Evolutionary conservation across 2,797 vertebrate species (phyloP), one percentile per base, ranked within the genome.

Genomic region (Periparus ater): DNA sequence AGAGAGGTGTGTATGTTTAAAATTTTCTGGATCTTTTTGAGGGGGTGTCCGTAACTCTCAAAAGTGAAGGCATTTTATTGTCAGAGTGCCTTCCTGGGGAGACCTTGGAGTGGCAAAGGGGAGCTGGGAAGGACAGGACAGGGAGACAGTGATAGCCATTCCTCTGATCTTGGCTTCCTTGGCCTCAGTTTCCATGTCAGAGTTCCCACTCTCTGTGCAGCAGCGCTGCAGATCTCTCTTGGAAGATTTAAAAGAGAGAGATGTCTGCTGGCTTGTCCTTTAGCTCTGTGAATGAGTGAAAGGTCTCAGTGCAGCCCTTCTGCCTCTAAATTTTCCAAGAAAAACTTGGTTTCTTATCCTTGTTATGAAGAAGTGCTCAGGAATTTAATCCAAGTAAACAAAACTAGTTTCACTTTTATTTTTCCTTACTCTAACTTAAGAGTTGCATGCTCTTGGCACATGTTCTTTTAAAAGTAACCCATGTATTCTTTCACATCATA

Each of bases 211-310:
- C 38, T 25, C 34, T 14, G 2, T 32, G n/a, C 6, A 5, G 27
- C 77, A 38, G 34, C 0, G 0, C 42, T 25, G 45, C 47, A 66
- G 55, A 51, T 85, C 26, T 77, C 0, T 0, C 0, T 2, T 60
- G 36, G 60, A 85, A 76, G 40, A 20, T 58, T 55, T 67, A 15
- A 38, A 66, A 44, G 8, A 16, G 19, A 21, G 47, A 34, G 61
- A 17, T 67, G 38, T 19, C 57, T 6, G 0, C 17, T 38, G 55
- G 26, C 45, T 90, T 1, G 0, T 79, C 22, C 27, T 95, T 32
- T 26, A 63, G 14, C 38, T 82, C 27, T 6, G 4, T n/a, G 38
- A 29, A 48, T 76, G 19, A 90, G 75, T 14, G 5, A 54, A 85
- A 30, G 21, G 6, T 73, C 18, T 79, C 22, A 17, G 4, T 25